Conservation (phyloP, 2,113 vertebrate genomes). For the Brevimyrus niger region DNA sequence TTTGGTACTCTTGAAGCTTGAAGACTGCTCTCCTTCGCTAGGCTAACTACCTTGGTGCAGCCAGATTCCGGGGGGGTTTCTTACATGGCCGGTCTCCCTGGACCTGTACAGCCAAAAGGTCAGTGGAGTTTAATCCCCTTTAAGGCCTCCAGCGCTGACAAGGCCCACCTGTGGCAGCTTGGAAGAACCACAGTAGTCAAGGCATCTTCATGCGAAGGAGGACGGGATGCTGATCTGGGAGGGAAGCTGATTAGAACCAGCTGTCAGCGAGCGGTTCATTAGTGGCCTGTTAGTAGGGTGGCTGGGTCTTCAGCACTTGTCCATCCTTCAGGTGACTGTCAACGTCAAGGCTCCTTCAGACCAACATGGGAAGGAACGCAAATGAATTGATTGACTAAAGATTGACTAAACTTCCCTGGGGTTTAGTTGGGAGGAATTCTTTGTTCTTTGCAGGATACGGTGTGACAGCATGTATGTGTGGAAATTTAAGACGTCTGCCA, state of each 20-base stretch:
- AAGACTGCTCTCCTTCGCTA: not conserved
- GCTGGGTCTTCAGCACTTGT: not conserved
- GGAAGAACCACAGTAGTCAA: slow-evolving; percentile 44
- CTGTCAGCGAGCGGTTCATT: slow-evolving; percentile 18
- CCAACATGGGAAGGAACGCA: not conserved
- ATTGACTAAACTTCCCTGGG: not conserved
- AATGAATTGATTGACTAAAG: not conserved
- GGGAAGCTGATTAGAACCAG: slow-evolving; percentile 46
- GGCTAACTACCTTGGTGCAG: slow-evolving; percentile 36
- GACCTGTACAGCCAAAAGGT: slow-evolving; percentile 41
- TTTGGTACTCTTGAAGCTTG: not conserved
- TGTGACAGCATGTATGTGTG: not conserved
- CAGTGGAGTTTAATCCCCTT: slow-evolving; percentile 50
- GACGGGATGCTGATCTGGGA: slow-evolving; percentile 50
- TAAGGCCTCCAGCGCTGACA: slow-evolving; percentile 49
- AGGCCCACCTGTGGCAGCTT: slow-evolving; percentile 52
- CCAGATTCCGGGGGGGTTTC: slow-evolving; percentile 29
- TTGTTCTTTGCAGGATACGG: not conserved
- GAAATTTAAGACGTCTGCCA: not conserved
- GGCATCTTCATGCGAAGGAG: slow-evolving; percentile 52
- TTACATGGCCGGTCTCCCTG: slow-evolving; percentile 30
- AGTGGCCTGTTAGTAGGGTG: not conserved
- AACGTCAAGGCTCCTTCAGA: not conserved
- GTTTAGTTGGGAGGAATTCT: not conserved
- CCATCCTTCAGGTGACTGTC: not conserved